Evolutionary conservation across 2,888 invertebrate genomes (phyloP).

Genomic region (Stratiomys singularior): DNA sequence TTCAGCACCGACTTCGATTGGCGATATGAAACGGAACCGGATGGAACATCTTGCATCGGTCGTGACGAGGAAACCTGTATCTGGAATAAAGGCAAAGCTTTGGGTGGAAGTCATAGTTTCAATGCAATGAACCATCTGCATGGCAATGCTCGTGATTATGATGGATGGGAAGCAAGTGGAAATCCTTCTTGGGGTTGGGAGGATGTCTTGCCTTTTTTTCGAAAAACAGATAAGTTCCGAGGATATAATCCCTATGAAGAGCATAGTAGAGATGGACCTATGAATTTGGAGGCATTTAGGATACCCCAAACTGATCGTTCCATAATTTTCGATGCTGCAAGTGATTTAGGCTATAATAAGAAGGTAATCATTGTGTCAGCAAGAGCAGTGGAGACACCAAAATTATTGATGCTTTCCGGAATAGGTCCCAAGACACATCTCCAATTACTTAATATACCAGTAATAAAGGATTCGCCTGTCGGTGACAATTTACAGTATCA

Average conservation of each 20-base stretch:
- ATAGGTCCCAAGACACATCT: constrained; percentile 78
- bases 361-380: constrained; percentile 28
- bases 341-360: constrained; percentile 67
- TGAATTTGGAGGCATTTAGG: constrained; percentile 67
- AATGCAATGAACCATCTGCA: constrained; percentile 80
- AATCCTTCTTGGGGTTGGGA: constrained; percentile 79
- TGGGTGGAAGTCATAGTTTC: constrained; percentile 72
- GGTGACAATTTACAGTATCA: constrained; percentile 26
- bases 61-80: too few relatives aligned
- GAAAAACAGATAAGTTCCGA: constrained; percentile 71
- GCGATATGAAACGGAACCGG: too few relatives aligned
- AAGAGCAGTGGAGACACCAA: constrained; percentile 70
- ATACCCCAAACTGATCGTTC: constrained; percentile 63
- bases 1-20: too few relatives aligned
- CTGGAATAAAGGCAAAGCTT: constrained; percentile 69
- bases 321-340: constrained; percentile 67
- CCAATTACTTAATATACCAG: constrained; percentile 71
- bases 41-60: too few relatives aligned
- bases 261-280: constrained; percentile 68
- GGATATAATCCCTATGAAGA: constrained; percentile 14
- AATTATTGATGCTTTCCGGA: constrained; percentile 88
- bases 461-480: constrained; percentile 54
- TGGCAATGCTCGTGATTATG: constrained; percentile 78
- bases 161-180: constrained; percentile 74
- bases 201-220: constrained; percentile 72